phyloP scores from a whole-genome alignment of 2,888 invertebrate species.

The Rotaria socialis region DNA sequence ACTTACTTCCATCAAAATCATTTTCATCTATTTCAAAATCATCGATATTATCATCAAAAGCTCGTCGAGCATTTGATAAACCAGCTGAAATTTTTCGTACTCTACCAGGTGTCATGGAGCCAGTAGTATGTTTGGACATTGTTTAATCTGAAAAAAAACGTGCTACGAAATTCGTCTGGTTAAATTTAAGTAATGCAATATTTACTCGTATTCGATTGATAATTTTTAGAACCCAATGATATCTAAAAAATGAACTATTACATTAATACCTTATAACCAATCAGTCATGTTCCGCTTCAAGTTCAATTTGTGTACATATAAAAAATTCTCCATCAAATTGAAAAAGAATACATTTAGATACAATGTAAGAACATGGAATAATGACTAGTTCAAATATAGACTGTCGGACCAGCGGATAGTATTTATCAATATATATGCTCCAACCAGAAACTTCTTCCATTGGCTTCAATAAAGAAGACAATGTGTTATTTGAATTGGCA shows the following conservation, averaged over 20 bases:
- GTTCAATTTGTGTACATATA: neutral
- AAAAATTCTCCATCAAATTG: neutral
- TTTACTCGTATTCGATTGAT: too few species aligned
- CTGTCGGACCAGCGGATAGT: neutral
- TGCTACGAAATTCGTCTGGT: neutral
- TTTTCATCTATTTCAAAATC: neutral
- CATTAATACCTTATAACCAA: neutral
- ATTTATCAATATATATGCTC: neutral
- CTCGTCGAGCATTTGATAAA: neutral
- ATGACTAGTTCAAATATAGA: neutral
- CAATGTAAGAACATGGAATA: neutral
- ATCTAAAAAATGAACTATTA: neutral
- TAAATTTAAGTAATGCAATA: too few species aligned
- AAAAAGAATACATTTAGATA: neutral
- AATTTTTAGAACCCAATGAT: neutral
- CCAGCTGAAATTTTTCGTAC: neutral
- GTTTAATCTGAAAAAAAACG: neutral
- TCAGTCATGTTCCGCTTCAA: neutral
- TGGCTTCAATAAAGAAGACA: neutral
- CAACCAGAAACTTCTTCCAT: neutral
- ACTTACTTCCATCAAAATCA: neutral
- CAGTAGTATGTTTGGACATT: neutral
- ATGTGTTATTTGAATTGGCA: neutral
- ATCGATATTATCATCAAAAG: neutral
- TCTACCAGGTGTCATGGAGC: neutral